Evolutionary conservation across 2,888 invertebrate genomes (phyloP).

Genomic region (Drosophila lacicola): DNA sequence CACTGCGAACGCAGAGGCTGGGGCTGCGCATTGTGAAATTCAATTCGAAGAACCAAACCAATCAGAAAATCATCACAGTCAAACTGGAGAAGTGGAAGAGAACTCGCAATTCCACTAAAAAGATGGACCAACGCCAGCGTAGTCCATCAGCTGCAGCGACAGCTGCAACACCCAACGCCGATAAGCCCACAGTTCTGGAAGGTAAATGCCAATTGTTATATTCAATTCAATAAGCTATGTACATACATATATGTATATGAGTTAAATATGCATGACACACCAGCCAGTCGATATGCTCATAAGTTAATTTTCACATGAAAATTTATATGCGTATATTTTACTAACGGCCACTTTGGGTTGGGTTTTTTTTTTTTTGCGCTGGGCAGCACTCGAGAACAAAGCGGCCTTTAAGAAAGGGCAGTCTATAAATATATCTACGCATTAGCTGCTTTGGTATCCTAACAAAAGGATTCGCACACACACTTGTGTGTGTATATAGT

Average conservation of each 20-base stretch:
- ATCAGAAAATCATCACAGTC: conserved; percentile 27
- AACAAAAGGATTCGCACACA: conserved; percentile 16
- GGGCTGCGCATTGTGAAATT: conserved; percentile 36
- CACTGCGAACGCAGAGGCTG: conserved; percentile 10
- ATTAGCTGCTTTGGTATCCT: conserved; percentile 43
- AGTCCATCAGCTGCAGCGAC: conserved; percentile 38
- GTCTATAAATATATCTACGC: conserved; percentile 69
- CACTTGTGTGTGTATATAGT: neutral
- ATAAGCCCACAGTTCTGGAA: conserved; percentile 82
- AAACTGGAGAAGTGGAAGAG: conserved; percentile 84
- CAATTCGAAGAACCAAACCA: conserved; percentile 5
- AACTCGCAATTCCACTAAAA: conserved; percentile 82
- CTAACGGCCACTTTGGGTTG: conserved; percentile 3
- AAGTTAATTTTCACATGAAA: neutral
- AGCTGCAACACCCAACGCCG: conserved; percentile 46
- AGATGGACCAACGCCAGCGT: conserved; percentile 75
- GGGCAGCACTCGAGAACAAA: conserved; percentile 1
- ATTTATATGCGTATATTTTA: neutral
- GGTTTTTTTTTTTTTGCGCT: neutral
- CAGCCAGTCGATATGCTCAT: conserved; percentile 2
- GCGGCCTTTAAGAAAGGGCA: neutral
- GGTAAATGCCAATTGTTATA: conserved; percentile 62
- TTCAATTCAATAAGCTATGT: neutral
- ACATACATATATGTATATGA: neutral
- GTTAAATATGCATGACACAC: conserved; percentile 27